These are phyloP conservation scores for Pristis pectinata DNA, from an alignment of 2,797 vertebrate genomes.

Conservation along the genomic window DNA sequence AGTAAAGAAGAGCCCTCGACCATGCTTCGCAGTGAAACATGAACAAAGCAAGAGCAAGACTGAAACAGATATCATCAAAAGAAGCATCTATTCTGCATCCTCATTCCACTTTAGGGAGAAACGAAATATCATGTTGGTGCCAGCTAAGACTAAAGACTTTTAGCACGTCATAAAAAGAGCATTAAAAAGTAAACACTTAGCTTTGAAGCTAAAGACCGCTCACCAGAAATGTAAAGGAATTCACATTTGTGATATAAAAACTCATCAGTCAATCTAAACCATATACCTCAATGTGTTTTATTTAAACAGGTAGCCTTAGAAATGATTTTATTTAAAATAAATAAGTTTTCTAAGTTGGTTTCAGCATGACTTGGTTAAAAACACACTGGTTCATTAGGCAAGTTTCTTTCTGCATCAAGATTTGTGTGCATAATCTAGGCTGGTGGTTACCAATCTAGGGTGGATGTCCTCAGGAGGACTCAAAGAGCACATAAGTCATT, in stretches of 20 bases:
- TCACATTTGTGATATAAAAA: not conserved
- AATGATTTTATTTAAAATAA: not conserved
- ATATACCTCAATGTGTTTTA: not conserved
- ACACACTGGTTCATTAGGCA: not conserved
- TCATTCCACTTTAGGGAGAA: not conserved
- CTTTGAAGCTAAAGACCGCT: not conserved
- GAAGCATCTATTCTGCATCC: not conserved
- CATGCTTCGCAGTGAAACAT: not conserved
- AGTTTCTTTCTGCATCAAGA: not conserved
- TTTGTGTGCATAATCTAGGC: not conserved
- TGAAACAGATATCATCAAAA: constrained; percentile 12
- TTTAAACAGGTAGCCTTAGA: not conserved
- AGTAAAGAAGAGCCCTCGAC: not conserved
- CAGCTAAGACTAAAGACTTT: not conserved
- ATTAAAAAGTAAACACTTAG: not conserved
- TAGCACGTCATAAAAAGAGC: not conserved
- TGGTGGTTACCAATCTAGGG: no score
- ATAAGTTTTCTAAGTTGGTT: not conserved
- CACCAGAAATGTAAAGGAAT: not conserved
- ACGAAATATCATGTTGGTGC: not conserved
- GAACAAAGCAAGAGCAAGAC: constrained; percentile 6
- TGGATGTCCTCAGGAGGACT: no score
- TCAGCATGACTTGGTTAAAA: not conserved
- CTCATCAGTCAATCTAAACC: no score
- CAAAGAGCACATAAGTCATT: no score